phyloP scores from a whole-genome alignment of 2,113 vertebrate genomes.

The Gallinago paraguaiae region DNA sequence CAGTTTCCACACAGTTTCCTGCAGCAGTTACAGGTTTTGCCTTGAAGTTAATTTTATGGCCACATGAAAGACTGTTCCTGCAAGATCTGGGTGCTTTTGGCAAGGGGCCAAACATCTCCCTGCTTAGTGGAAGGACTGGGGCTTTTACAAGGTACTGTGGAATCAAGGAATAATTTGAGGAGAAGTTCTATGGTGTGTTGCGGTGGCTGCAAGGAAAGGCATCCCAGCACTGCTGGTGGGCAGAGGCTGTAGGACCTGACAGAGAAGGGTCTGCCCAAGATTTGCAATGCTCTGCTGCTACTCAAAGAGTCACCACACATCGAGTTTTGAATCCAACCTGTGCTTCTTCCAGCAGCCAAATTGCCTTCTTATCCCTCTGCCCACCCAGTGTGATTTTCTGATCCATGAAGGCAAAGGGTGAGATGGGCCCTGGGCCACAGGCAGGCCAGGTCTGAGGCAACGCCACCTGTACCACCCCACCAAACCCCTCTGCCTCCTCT shows the following conservation, averaged over 20 bases:
- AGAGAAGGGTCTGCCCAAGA: neutral
- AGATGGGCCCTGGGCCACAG: fast-evolving
- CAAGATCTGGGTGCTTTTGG: neutral
- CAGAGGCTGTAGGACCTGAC: neutral
- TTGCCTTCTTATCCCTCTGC: neutral
- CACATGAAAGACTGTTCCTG: neutral
- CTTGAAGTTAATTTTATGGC: slow-evolving; percentile 6
- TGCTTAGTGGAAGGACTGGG: neutral
- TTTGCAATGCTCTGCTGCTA: neutral
- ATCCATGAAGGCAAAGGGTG: fast-evolving
- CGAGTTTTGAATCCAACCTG: neutral
- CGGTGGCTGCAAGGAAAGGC: neutral
- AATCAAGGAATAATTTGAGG: neutral
- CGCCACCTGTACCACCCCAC: fast-evolving
- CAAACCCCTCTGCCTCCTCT: neutral
- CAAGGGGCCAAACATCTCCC: neutral
- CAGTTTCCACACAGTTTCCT: slow-evolving; percentile 39
- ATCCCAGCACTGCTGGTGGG: neutral
- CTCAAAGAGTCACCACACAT: neutral
- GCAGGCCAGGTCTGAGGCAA: neutral
- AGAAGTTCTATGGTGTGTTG: neutral
- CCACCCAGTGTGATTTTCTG: neutral
- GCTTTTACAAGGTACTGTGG: neutral
- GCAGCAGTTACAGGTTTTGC: slow-evolving; percentile 15
- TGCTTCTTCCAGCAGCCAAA: neutral